A percentile compares a stretch with the other conserved stretches of the same genome.
Conservation (phyloP, 2,888 invertebrate species). For the Junonia oenone region DNA sequence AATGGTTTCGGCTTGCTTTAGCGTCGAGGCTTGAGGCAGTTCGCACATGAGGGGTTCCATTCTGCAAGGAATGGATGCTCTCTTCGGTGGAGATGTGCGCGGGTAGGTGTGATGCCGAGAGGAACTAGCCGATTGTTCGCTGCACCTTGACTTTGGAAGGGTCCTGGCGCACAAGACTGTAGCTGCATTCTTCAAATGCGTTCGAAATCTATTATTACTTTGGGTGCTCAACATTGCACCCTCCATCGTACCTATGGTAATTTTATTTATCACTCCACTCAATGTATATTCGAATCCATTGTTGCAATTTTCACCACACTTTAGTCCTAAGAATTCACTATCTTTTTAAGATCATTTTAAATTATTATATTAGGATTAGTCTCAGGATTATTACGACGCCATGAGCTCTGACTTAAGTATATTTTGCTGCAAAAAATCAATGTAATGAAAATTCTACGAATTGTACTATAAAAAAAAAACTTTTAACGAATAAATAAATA, state of each 20-base stretch:
- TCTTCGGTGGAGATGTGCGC: constrained; percentile 57
- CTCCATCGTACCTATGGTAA: constrained; percentile 61
- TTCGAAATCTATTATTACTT: constrained; percentile 65
- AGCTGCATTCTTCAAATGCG: constrained; percentile 70
- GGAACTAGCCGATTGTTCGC: constrained; percentile 48
- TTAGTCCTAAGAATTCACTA: constrained; percentile 8
- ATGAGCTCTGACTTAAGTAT: neutral
- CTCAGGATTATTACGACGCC: neutral
- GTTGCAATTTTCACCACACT: constrained; percentile 34
- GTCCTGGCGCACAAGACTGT: constrained; percentile 69
- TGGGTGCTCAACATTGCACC: constrained; percentile 74
- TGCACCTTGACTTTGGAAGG: constrained; percentile 68
- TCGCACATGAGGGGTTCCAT: constrained; percentile 57
- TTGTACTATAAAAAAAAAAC: neutral
- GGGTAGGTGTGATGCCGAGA: constrained; percentile 69
- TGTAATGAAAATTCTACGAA: neutral
- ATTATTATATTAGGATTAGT: neutral
- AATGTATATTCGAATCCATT: constrained; percentile 62
- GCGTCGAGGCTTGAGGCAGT: constrained; percentile 38
- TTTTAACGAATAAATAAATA: too few relatives aligned
- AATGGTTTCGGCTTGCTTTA: constrained; percentile 44
- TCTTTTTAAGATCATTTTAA: constrained; percentile 2
- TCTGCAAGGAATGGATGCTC: constrained; percentile 57
- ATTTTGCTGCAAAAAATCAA: neutral
- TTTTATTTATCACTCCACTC: constrained; percentile 38